Conservation (phyloP, 2,113 vertebrate genomes). For the Gallinago jamesoni region DNA sequence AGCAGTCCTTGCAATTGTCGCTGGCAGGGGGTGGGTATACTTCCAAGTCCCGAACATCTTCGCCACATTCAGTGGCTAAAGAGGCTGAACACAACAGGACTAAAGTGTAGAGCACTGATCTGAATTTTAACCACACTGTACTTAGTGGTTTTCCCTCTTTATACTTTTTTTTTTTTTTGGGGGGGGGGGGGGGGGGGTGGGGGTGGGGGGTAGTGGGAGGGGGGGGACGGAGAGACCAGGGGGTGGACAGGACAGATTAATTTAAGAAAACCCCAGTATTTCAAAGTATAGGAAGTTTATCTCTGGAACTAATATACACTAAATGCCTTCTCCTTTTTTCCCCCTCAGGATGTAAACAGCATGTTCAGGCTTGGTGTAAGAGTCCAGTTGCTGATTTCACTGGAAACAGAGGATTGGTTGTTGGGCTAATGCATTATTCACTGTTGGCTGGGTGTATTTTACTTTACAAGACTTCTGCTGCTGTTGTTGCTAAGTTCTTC, state of each 20-base stretch:
- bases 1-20: not conserved
- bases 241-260: too few relatives aligned
- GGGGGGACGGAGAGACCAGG: too few relatives aligned
- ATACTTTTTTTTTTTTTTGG: not conserved
- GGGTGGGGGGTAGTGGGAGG: too few relatives aligned
- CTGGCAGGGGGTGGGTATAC: not conserved
- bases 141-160: not conserved
- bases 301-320: not conserved
- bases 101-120: not conserved
- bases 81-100: not conserved
- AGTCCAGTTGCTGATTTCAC: not conserved
- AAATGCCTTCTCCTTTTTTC: not conserved
- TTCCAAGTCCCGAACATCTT: not conserved
- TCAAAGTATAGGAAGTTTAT: not conserved
- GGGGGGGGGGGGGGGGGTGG: too few relatives aligned
- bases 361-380: not conserved
- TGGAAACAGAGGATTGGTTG: not conserved
- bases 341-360: not conserved
- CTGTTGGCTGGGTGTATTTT: not conserved
- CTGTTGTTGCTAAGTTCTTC: constrained; percentile 1
- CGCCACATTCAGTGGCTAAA: not conserved
- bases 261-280: not conserved
- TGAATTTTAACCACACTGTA: not conserved
- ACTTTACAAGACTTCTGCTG: not conserved
- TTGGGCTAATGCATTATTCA: not conserved